Base-by-base conservation (phyloP, 2,113 vertebrate species). In the Erpornis zantholeuca region DNA sequence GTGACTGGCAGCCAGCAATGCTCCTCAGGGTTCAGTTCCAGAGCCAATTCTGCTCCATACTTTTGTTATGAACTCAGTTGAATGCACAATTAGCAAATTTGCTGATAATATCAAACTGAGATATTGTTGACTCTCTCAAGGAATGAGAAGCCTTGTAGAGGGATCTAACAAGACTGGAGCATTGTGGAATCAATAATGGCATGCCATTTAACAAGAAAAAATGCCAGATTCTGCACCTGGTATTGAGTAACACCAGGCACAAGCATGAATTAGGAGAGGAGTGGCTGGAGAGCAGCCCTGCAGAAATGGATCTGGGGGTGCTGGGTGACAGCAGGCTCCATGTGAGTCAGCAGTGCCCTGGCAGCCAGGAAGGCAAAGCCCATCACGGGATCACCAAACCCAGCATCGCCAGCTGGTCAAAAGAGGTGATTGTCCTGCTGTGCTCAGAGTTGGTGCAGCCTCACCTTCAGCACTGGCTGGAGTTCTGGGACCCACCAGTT, bases 391-490 rank as follows among this genome's bases (percentile, higher is more conserved):
- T 18, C 53, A 36, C 42, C 44, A 42, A 76, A 86, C 25, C 6
- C 53, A 59, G 53, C 52, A 44, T 1, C 0, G 1, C 36, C 61
- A 52, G 21, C 25, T 3, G 3, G 6, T 17, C 21, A 59, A 7
- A 24, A 31, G 23, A 52, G 15, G 9, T 2, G 13, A 40, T 9
- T 60, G 42, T 42, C n/a, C 7, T 0, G 0, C 35, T 76, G 17
- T 21, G 71, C 11, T 76, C 40, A 60, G 44, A 2, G 1, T 3
- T 80, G 35, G 17, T 23, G 1, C 3, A 5, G 35, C 24, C 68
- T 44, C 31, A 50, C 18, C 28, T 35, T 25, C 40, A 50, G 15
- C 35, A 31, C 12, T 33, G 18, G 15, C 9, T 14, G 25, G 13
- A 15, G 10, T 23, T 82, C 49, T 72, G 65, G 20, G 25, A 10